Evolutionary conservation across 2,888 invertebrate species (phyloP).

Genomic region (Lochmaea capreae): DNA sequence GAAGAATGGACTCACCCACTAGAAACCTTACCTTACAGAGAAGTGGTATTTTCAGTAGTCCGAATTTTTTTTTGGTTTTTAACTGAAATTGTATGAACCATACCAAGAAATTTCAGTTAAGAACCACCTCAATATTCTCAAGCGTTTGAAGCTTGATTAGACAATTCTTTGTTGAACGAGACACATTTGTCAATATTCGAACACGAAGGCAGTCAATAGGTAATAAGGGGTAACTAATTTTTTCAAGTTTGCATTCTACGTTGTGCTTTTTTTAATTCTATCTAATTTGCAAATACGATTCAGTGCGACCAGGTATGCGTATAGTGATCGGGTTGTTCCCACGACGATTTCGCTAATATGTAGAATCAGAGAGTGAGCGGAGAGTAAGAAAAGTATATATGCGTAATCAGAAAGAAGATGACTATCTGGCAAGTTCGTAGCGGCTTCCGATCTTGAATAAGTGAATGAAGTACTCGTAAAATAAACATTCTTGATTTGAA

Average conservation of each 20-base stretch:
- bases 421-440: constrained; percentile 42
- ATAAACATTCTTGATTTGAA: constrained; percentile 43
- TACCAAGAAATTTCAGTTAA: too few species aligned
- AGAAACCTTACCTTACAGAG: too few species aligned
- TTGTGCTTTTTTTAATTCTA: neutral
- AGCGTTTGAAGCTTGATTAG: too few species aligned
- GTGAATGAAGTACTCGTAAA: constrained; percentile 40
- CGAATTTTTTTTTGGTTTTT: too few species aligned
- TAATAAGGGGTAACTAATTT: neutral
- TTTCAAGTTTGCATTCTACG: neutral
- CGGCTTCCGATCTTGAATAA: constrained; percentile 36
- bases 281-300: constrained; percentile 28
- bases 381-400: constrained; percentile 37
- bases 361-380: constrained; percentile 4
- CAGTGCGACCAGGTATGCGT: neutral
- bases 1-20: too few species aligned
- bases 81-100: too few species aligned
- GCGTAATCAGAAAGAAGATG: constrained; percentile 54
- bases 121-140: too few species aligned
- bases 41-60: too few species aligned
- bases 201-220: too few species aligned
- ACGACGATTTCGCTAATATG: constrained; percentile 28
- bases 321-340: constrained; percentile 29
- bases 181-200: too few species aligned
- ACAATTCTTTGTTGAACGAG: too few species aligned